phyloP scores from a whole-genome alignment of 2,888 invertebrate species.

The Spodoptera exigua region DNA sequence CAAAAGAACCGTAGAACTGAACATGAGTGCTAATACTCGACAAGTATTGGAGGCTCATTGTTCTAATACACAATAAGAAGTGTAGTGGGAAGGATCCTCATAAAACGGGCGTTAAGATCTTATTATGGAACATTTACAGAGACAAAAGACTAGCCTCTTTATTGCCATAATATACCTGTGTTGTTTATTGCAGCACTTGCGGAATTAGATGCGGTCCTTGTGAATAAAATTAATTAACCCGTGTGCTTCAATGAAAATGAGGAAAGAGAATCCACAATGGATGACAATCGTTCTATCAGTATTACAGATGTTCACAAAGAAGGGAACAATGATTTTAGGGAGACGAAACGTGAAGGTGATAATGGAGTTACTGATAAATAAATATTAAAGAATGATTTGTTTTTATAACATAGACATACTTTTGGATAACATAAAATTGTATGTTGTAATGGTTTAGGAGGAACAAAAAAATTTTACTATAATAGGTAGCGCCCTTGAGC shows the following conservation, averaged over 20 bases:
- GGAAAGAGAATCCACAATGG: slow-evolving; percentile 3
- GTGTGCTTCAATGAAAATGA: slow-evolving; percentile 8
- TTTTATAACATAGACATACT: too few species aligned
- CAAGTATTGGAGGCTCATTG: slow-evolving; percentile 62
- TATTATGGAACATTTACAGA: slow-evolving; percentile 53
- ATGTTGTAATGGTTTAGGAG: too few species aligned
- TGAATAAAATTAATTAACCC: slow-evolving; percentile 50
- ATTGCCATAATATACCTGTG: slow-evolving; percentile 38
- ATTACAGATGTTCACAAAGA: slow-evolving; percentile 3
- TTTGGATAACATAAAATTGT: too few species aligned
- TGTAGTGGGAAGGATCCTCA: slow-evolving; percentile 55
- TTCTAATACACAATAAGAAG: slow-evolving; percentile 57
- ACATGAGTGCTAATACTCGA: slow-evolving; percentile 54
- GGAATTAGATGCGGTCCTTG: slow-evolving; percentile 45
- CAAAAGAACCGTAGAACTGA: slow-evolving; percentile 24
- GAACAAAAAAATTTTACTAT: too few species aligned
- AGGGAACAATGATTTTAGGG: background rate
- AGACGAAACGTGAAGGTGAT: too few species aligned
- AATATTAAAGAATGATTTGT: too few species aligned
- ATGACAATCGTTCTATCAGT: slow-evolving; percentile 8
- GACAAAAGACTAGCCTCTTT: slow-evolving; percentile 51
- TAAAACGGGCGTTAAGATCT: slow-evolving; percentile 59
- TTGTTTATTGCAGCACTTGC: slow-evolving; percentile 39
- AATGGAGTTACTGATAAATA: too few species aligned
- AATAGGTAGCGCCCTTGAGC: too few species aligned